Conservation (phyloP, 2,888 invertebrate species). For the Rhaphigaster nebulosa region DNA sequence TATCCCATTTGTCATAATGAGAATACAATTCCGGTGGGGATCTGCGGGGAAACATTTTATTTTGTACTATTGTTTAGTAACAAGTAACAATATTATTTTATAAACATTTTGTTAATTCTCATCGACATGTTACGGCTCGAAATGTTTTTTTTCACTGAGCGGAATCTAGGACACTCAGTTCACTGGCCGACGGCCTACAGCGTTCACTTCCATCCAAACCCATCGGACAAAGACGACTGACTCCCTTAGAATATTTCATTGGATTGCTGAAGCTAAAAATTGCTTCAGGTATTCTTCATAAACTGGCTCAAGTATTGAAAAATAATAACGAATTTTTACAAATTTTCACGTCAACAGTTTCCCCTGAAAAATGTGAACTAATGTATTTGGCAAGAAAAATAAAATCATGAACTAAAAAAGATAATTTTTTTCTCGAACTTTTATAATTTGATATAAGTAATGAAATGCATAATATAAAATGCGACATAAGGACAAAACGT, state of each 20-base stretch:
- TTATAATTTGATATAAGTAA: too few relatives aligned
- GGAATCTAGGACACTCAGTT: conserved; percentile 30
- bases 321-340: too few relatives aligned
- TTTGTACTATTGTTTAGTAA: background rate
- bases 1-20: background rate
- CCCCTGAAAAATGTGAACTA: too few relatives aligned
- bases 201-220: background rate
- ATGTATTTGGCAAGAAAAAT: too few relatives aligned
- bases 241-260: background rate
- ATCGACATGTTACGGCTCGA: background rate
- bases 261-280: background rate
- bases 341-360: too few relatives aligned
- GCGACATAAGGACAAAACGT: too few relatives aligned
- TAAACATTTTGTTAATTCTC: background rate
- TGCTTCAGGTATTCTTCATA: background rate
- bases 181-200: background rate
- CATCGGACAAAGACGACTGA: background rate
- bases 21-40: background rate
- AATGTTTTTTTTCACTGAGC: background rate
- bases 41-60: background rate
- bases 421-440: too few relatives aligned
- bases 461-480: too few relatives aligned
- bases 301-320: background rate
- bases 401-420: too few relatives aligned
- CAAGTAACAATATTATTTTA: background rate